phyloP scores from a whole-genome alignment of 1,140 invertebrate genomes.

The Caenorhabditis remanei region DNA sequence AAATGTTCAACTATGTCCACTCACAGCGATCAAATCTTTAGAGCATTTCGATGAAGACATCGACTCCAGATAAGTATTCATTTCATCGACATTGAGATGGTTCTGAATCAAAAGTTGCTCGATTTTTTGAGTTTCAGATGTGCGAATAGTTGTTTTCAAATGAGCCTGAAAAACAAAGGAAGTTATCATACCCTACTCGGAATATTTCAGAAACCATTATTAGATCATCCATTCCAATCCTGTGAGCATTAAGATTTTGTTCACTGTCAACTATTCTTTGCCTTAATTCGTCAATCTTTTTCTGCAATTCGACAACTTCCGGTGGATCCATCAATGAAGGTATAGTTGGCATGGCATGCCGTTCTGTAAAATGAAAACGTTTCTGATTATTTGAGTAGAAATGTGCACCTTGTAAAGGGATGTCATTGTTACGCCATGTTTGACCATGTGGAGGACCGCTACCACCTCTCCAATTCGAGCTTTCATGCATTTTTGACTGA shows the following conservation, averaged over 20 bases:
- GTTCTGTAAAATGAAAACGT: neutral
- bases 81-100: neutral
- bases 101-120: neutral
- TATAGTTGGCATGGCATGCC: neutral
- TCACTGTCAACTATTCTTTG: conserved; percentile 33
- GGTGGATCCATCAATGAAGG: conserved; percentile 41
- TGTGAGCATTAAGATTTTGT: conserved; percentile 29
- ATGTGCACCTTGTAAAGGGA: neutral
- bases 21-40: conserved; percentile 24
- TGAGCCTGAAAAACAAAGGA: neutral
- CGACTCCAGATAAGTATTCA: neutral
- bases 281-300: neutral
- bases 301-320: neutral
- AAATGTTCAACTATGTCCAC: neutral
- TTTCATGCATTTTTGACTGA: conserved; percentile 7
- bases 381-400: neutral
- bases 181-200: neutral
- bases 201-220: conserved; percentile 6
- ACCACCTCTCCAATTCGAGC: conserved; percentile 4
- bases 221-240: conserved; percentile 13
- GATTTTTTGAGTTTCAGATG: conserved; percentile 2
- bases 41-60: conserved; percentile 12
- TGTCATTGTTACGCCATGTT: neutral
- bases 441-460: neutral
- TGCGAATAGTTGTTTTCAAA: conserved; percentile 10